Evolutionary conservation across 2,113 vertebrate genomes (phyloP).

Genomic region (Rhineura floridana): DNA sequence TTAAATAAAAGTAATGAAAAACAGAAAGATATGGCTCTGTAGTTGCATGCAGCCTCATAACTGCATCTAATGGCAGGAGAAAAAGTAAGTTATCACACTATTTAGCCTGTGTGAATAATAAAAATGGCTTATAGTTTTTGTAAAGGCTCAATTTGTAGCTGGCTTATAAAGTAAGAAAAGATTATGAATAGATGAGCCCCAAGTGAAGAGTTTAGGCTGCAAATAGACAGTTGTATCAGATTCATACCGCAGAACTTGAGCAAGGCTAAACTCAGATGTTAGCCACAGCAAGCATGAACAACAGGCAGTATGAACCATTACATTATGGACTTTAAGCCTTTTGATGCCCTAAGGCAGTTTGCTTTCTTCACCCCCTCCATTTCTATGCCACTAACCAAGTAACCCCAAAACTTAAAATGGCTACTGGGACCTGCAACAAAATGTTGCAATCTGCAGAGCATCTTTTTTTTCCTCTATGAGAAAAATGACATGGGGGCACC

Average conservation of each 20-base stretch:
- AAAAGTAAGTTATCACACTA: not conserved
- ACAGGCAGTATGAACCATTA: too few species aligned
- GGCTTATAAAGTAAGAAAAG: not conserved
- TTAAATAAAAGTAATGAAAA: not conserved
- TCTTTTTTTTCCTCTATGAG: not conserved
- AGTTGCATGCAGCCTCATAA: not conserved
- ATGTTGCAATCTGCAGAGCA: too few species aligned
- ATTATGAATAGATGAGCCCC: not conserved
- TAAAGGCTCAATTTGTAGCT: not conserved
- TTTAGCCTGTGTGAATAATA: accelerated
- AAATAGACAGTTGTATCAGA: conserved; percentile 3
- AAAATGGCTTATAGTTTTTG: not conserved
- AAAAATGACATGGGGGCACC: not conserved
- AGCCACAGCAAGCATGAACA: too few species aligned
- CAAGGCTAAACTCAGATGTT: not conserved
- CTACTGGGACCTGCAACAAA: too few species aligned
- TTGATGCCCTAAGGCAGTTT: too few species aligned
- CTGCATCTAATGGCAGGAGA: not conserved
- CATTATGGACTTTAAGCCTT: too few species aligned
- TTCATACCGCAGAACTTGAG: not conserved
- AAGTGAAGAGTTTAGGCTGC: conserved; percentile 8
- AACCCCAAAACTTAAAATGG: too few species aligned
- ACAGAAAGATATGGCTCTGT: not conserved
- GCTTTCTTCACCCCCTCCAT: too few species aligned
- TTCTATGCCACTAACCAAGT: too few species aligned